Percentiles rank a stretch among this genome's conserved stretches.
Evolutionary conservation across 2,888 invertebrate genomes (phyloP).

Genomic region (Drosophila algonquin): DNA sequence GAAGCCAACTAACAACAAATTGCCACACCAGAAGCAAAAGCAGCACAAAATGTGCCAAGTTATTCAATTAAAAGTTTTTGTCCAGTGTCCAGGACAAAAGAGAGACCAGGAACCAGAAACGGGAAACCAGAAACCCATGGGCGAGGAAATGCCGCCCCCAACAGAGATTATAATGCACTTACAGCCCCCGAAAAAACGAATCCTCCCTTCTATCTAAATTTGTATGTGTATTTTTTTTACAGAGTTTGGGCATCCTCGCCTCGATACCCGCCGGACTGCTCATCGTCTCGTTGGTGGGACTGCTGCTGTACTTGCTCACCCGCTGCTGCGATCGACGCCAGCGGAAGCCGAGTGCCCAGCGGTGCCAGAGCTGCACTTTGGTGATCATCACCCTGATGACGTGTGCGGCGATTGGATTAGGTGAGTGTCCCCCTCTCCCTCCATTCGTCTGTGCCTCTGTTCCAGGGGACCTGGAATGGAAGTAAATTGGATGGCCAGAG

Average conservation of each 20-base stretch:
- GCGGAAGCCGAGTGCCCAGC: conserved; percentile 85
- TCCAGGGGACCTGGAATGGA: not conserved
- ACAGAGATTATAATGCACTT: not conserved
- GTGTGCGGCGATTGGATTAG: conserved; percentile 95
- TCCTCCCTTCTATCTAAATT: not conserved
- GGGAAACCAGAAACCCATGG: not conserved
- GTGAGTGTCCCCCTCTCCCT: conserved; percentile 71
- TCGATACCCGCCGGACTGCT: conserved; percentile 96
- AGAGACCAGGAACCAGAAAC: not conserved
- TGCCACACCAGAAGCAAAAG: conserved; percentile 21
- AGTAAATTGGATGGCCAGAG: not conserved
- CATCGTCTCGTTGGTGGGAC: conserved; percentile 93
- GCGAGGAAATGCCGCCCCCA: not conserved
- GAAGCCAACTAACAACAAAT: conserved; percentile 20
- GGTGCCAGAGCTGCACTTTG: conserved; percentile 84
- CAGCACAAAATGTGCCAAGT: conserved; percentile 61
- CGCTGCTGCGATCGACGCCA: conserved; percentile 98
- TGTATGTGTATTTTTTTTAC: conserved; percentile 77
- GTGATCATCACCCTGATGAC: conserved; percentile 89
- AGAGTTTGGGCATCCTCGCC: conserved; percentile 96
- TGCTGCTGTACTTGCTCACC: conserved; percentile 96
- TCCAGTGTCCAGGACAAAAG: conserved; percentile 54
- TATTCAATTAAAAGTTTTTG: conserved; percentile 76
- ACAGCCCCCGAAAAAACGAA: not conserved
- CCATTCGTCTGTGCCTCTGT: not conserved